Evolutionary conservation across 1,140 invertebrate genomes (phyloP).

Genomic region (Papilio glaucus): DNA sequence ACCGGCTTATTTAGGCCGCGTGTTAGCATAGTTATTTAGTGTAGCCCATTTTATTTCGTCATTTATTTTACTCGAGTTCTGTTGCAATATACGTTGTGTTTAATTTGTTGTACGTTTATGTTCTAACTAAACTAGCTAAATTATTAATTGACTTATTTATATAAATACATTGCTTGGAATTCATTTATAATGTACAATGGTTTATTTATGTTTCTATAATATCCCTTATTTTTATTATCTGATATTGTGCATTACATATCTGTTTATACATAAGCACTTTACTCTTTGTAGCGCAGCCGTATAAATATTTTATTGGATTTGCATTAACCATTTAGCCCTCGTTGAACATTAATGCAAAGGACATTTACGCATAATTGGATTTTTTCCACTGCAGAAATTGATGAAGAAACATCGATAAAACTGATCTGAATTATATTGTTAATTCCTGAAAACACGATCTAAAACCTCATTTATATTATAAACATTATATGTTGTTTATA

Average conservation of each 20-base stretch:
- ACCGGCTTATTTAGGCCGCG: slow-evolving; percentile 53
- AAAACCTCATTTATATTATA: no score
- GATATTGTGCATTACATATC: no score
- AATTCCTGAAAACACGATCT: no score
- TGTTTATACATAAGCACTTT: background rate
- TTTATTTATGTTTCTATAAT: no score
- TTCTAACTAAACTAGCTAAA: background rate
- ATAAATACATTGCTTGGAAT: no score
- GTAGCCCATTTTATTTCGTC: slow-evolving; percentile 3
- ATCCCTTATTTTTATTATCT: no score
- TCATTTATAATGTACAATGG: no score
- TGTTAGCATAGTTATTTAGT: background rate
- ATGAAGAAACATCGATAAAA: no score
- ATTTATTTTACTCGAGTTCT: background rate
- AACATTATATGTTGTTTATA: no score
- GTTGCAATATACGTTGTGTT: slow-evolving; percentile 6
- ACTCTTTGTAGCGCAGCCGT: background rate
- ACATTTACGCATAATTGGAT: slow-evolving; percentile 4
- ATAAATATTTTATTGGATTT: slow-evolving; percentile 18
- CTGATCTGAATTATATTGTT: no score
- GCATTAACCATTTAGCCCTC: background rate
- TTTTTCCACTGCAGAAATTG: background rate
- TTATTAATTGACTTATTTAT: background rate
- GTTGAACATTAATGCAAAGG: slow-evolving; percentile 8
- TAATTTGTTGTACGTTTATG: background rate